phyloP scores from a whole-genome alignment of 2,888 invertebrate species.

The Brenthis daphne region DNA sequence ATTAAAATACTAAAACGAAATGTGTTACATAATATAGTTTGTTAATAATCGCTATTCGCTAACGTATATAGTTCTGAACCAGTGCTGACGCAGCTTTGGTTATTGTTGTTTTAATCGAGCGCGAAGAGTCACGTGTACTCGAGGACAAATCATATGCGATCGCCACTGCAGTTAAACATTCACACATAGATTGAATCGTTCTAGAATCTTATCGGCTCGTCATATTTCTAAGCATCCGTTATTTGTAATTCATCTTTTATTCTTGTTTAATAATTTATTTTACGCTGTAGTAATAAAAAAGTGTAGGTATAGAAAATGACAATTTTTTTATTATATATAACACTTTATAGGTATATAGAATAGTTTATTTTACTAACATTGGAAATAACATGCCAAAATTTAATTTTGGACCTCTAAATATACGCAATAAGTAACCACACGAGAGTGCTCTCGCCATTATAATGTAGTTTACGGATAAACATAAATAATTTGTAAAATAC shows the following conservation, averaged over 20 bases:
- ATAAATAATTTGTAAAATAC: background rate
- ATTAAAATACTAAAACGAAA: background rate
- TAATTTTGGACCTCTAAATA: no score
- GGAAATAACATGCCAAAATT: no score
- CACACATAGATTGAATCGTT: conserved; percentile 51
- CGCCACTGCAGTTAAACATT: conserved; percentile 47
- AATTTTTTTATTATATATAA: no score
- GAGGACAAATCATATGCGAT: conserved; percentile 48
- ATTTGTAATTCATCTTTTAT: background rate
- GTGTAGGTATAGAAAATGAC: no score
- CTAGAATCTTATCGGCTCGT: conserved; percentile 45
- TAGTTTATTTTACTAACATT: no score
- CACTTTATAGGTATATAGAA: no score
- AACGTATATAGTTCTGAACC: conserved; percentile 15
- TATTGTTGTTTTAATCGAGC: conserved; percentile 58
- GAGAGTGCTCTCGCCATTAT: no score
- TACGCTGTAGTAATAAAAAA: background rate
- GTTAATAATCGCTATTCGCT: conserved; percentile 11
- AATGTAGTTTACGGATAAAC: no score
- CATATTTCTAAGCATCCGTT: conserved; percentile 25
- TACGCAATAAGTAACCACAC: no score
- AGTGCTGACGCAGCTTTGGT: conserved; percentile 37
- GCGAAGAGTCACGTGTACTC: conserved; percentile 58
- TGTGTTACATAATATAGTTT: conserved; percentile 20
- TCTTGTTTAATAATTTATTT: background rate